These are phyloP conservation scores for Hycleus cichorii DNA, from an alignment of 1,140 invertebrate species.

Conservation along the genomic window DNA sequence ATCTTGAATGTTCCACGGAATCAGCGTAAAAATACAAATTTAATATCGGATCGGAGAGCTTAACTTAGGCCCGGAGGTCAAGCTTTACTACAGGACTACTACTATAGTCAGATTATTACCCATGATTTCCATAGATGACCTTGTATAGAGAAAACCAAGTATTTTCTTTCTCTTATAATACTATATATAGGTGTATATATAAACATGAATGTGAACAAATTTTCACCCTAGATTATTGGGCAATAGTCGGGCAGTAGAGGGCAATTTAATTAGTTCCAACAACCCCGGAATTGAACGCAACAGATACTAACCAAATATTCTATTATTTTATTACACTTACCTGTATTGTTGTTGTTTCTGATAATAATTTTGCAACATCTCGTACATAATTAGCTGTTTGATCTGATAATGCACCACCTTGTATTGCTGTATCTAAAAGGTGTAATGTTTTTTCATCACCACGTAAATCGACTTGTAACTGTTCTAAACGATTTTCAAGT, in stretches of 20 bases:
- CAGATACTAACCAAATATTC: background rate
- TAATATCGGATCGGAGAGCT: slow-evolving; percentile 38
- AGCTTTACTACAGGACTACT: slow-evolving; percentile 17
- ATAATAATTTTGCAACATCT: slow-evolving; percentile 59
- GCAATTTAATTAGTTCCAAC: too few species aligned
- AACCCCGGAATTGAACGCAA: too few species aligned
- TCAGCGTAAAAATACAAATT: slow-evolving; percentile 43
- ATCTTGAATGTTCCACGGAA: slow-evolving; percentile 37
- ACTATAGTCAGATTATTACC: slow-evolving; percentile 35
- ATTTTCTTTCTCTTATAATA: too few species aligned
- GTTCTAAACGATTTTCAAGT: slow-evolving; percentile 53
- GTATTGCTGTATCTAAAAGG: slow-evolving; percentile 52
- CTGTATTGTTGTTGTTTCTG: slow-evolving; percentile 45
- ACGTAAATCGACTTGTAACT: slow-evolving; percentile 54
- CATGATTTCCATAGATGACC: slow-evolving; percentile 26
- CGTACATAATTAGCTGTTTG: slow-evolving; percentile 55
- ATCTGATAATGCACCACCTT: slow-evolving; percentile 52
- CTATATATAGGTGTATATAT: background rate
- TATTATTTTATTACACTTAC: slow-evolving; percentile 7
- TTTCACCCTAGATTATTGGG: too few species aligned
- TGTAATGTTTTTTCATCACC: slow-evolving; percentile 57
- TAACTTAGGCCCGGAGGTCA: slow-evolving; percentile 27
- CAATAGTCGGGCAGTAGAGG: too few species aligned
- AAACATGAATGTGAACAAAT: too few species aligned
- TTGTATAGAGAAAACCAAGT: slow-evolving; percentile 5